Conservation (phyloP, 2,888 invertebrate genomes). For the Phymatocera aterrima region DNA sequence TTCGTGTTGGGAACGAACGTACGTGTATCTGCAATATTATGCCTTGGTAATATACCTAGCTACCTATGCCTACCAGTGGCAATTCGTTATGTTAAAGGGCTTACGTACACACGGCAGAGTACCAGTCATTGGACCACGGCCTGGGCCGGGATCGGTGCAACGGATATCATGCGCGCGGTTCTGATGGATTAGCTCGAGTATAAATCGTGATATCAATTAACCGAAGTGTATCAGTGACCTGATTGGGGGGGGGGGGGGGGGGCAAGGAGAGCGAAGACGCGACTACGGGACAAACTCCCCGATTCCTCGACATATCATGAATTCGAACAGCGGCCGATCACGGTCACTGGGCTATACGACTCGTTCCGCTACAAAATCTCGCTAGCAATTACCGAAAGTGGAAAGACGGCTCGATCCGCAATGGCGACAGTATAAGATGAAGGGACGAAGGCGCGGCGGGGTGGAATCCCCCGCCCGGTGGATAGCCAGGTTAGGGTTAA, state of each 20-base stretch:
- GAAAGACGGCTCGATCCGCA: conserved; percentile 58
- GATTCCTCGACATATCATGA: conserved; percentile 4
- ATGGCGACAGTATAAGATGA: conserved; percentile 40
- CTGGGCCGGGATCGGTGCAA: conserved; percentile 10
- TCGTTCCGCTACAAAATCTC: conserved; percentile 63
- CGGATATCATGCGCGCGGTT: conserved; percentile 6
- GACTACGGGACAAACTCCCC: not conserved
- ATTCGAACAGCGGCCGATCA: conserved; percentile 32
- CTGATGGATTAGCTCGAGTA: conserved; percentile 1
- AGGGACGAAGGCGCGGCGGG: not conserved
- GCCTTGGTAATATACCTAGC: conserved; percentile 22
- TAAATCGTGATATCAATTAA: conserved; percentile 38
- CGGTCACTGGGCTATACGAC: conserved; percentile 30
- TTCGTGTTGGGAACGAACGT: conserved; percentile 5
- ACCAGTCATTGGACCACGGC: not conserved
- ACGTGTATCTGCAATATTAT: not conserved
- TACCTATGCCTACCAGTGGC: too few species aligned
- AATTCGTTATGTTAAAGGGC: conserved; percentile 40
- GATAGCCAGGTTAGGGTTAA: conserved; percentile 42
- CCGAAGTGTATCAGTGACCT: conserved; percentile 24
- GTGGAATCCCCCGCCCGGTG: not conserved
- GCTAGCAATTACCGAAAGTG: conserved; percentile 68
- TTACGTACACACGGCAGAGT: not conserved
- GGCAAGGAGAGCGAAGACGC: not conserved
- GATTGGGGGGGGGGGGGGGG: not conserved